phyloP scores from a whole-genome alignment of 2,888 invertebrate species.

The Gymnocheta viridis region DNA sequence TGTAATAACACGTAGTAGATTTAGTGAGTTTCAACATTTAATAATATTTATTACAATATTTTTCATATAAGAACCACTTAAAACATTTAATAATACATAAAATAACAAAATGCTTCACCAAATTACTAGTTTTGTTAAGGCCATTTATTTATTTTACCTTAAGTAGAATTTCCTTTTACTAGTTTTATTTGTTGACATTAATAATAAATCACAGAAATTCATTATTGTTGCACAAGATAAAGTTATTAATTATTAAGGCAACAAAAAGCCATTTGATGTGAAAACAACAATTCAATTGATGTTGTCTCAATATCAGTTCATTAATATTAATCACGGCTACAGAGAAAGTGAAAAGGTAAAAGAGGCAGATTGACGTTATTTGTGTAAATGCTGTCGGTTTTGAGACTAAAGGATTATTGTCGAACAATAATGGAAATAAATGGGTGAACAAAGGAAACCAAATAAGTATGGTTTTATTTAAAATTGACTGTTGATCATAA shows the following conservation, averaged over 20 bases:
- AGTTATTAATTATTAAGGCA: conserved; percentile 2
- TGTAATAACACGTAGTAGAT: too few relatives aligned
- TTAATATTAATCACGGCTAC: background rate
- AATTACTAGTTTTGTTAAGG: background rate
- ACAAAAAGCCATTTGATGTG: background rate
- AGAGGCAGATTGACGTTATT: background rate
- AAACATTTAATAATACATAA: background rate
- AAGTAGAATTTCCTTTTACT: background rate
- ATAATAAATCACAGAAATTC: conserved; percentile 9
- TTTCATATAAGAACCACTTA: background rate
- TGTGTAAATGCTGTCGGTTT: background rate
- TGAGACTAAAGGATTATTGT: too few relatives aligned
- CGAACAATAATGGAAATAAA: background rate
- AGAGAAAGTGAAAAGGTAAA: conserved; percentile 1
- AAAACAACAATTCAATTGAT: background rate
- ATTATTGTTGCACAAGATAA: background rate
- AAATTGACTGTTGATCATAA: background rate
- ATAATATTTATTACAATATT: background rate
- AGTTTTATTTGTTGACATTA: conserved; percentile 3
- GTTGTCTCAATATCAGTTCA: background rate
- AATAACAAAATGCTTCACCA: background rate
- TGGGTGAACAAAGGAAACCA: background rate
- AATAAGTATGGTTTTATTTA: background rate
- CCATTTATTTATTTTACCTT: background rate
- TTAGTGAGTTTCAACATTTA: background rate